Percentiles rank a stretch among this genome's conserved stretches.
Conservation (phyloP, 2,113 vertebrate species). For the Gymnarchus niloticus region DNA sequence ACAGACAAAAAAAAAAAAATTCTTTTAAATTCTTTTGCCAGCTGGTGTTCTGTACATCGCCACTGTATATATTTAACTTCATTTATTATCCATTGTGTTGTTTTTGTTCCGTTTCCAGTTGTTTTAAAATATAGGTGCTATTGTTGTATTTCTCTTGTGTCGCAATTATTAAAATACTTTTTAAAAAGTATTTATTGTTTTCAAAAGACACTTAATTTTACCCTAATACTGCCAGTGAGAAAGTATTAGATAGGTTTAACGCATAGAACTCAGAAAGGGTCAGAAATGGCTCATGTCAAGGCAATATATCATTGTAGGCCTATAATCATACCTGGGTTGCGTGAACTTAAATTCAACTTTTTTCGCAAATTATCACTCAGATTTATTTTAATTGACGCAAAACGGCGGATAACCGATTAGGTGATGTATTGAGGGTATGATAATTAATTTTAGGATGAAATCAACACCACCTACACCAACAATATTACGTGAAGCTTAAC, state of each 20-base stretch:
- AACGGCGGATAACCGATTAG: not conserved
- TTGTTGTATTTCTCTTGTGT: not conserved
- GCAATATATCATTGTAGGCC: not conserved
- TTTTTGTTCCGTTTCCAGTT: not conserved
- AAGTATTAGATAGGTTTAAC: not conserved
- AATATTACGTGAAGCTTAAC: not conserved
- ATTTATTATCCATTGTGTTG: not conserved
- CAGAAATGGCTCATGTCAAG: not conserved
- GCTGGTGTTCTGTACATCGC: constrained; percentile 60
- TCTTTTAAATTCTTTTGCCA: constrained; percentile 60
- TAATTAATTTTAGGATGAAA: not conserved
- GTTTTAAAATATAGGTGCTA: too few relatives aligned
- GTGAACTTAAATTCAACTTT: not conserved
- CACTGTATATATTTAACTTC: not conserved
- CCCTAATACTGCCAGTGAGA: not conserved
- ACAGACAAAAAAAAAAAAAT: constrained; percentile 12
- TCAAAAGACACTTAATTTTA: not conserved
- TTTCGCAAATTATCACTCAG: not conserved
- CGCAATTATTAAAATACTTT: not conserved
- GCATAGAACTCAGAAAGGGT: not conserved
- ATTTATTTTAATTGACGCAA: not conserved
- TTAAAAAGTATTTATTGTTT: not conserved
- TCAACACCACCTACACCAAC: not conserved
- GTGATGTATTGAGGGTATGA: not conserved
- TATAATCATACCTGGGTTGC: not conserved